phyloP scores from a whole-genome alignment of 2,113 vertebrate genomes.

The Zingel zingel region DNA sequence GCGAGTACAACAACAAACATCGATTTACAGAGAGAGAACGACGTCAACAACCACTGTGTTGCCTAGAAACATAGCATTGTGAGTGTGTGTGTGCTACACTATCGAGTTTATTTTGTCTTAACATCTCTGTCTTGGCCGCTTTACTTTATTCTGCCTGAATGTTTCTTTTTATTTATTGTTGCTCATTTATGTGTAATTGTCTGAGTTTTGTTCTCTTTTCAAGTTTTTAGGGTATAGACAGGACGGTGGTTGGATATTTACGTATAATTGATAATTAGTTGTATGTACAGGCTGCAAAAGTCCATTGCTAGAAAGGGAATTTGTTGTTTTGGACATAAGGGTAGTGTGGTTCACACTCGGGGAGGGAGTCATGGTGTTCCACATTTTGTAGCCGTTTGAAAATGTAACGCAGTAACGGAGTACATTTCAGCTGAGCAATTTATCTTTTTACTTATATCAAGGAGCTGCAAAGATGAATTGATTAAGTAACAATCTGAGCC shows the following conservation, averaged over 20 bases:
- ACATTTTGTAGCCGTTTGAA: too few species aligned
- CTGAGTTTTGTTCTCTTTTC: background rate
- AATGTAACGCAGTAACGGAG: too few species aligned
- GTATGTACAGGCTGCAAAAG: too few species aligned
- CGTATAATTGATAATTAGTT: background rate
- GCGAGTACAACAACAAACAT: too few species aligned
- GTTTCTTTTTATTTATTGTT: background rate
- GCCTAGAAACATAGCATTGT: background rate
- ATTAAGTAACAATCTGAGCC: too few species aligned
- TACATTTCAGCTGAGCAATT: too few species aligned
- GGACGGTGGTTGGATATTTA: background rate
- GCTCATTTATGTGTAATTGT: background rate
- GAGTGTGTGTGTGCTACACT: background rate
- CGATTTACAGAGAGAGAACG: too few species aligned
- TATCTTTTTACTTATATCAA: too few species aligned
- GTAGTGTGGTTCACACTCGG: background rate
- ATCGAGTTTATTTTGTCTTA: background rate
- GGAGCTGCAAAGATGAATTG: too few species aligned
- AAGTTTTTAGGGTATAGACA: background rate
- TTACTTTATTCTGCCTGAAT: background rate
- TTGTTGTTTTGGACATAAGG: too few species aligned
- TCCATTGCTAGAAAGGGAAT: background rate
- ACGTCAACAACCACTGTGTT: background rate
- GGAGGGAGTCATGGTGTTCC: background rate
- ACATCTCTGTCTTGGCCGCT: background rate